Base-by-base conservation (phyloP, 2,113 vertebrate genomes). In the Channa argus region DNA sequence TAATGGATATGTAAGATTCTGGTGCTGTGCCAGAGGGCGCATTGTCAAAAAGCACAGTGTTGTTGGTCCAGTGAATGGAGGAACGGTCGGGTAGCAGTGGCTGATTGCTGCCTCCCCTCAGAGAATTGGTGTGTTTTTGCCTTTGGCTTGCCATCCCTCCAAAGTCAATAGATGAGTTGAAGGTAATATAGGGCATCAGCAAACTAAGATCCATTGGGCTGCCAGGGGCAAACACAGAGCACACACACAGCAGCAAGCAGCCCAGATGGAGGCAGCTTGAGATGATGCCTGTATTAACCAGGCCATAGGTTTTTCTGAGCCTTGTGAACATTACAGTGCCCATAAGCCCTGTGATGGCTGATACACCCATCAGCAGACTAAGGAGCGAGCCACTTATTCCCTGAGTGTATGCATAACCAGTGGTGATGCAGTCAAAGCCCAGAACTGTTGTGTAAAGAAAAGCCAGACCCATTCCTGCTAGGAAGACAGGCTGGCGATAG, bases 11-110 rank as follows among this genome's bases (percentile, higher is more conserved):
- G 24, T 94, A 95, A 46, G 94, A 95, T 37, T 96, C 93, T 0
- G 94, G 93, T 1, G 82, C 79, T 7, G 86, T 79, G 4, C 86
- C 89, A 1, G 90, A 84, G 13, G 92, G 94, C 33, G 93, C 78
- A 11, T 93, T 94, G 46, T 95, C 93, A 80, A 93, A 94, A 43
- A 96, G 88, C 73, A 94, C 92, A 1, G 92, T 96, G 83, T 92
- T 96, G 83, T 96, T 95, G 88, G 95, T 95, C 94, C 95, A 95
- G 85, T 96, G 94, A 74, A 94, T 94, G 71, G 95, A 94, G 38
- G 92, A 95, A 47, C 85, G 85, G 73, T 95, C 94, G 0, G 92
- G 93, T 37, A 96, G 88, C 74, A 96, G 85, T 7, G 94, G 93
- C 77, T 95, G 94, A 79, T 95, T 95, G 74, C 80, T 90, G 64